Evolutionary conservation across 2,113 vertebrate species (phyloP), one percentile per base, ranked within the genome.

Genomic region (Stigmatopora nigra): DNA sequence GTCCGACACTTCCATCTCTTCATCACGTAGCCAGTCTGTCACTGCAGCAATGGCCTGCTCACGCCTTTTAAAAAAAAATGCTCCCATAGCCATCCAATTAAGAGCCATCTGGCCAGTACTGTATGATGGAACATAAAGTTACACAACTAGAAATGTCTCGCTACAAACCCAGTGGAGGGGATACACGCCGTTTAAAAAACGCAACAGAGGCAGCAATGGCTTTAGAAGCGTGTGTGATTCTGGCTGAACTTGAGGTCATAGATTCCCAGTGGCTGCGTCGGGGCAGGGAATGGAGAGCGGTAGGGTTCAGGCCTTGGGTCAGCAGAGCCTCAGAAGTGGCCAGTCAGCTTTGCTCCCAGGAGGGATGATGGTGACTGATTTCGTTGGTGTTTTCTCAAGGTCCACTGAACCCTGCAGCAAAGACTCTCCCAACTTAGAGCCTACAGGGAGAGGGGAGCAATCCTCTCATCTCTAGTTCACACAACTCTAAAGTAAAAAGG

Each of bases 41-140:
- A 93, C 88, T 82, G 86, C 91, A 92, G 92, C 92, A 94, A 93
- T 94, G 92, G 92, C 83, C 93, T 92, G 92, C 94, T 94, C 92
- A 90, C 92, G 90, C 91, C 92, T 93, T 89, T 92, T 91, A 93
- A 93, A 92, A 92, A 90, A 92, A 89, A 92, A 36, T 88, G 84
- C 92, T 94, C 93, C 91, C 86, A 92, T 91, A 91, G 92, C 92
- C 92, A 93, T 91, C 93, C 93, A 95, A 95, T 95, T 96, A 95
- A 95, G 90, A 91, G 89, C 93, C 93, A 95, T 93, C 94, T 95
- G 94, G 92, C 90, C 85, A 86, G 69, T 67, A 85, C 92, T 86
- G 90, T 90, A 71, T 61, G 76, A 72, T 65, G 74, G 20, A 31
- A 55, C 20, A 7, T 7, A 20, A 45, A 46, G 60, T 41, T 61